These are phyloP conservation scores for Cyclura pinguis DNA, from an alignment of 2,797 vertebrate species.

Conservation along the genomic window DNA sequence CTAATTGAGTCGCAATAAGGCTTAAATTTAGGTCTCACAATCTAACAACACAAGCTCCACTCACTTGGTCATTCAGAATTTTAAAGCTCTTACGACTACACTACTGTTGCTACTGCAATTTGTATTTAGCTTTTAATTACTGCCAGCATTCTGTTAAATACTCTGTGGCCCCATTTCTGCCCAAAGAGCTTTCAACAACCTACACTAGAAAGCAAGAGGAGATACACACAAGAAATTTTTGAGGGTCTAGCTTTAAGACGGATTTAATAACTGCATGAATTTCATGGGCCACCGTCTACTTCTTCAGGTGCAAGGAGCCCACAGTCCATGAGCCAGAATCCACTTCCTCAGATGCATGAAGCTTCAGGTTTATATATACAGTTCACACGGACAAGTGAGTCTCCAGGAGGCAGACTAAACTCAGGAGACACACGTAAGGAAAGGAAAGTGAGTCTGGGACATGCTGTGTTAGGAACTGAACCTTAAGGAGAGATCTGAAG, in stretches of 20 bases:
- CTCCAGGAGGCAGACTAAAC: background rate
- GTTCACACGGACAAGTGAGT: background rate
- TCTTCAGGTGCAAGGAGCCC: background rate
- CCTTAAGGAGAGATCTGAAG: background rate
- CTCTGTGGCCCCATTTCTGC: background rate
- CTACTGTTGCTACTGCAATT: background rate
- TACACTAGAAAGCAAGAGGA: background rate
- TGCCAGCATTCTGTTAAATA: background rate
- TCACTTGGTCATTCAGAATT: background rate
- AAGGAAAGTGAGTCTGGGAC: background rate
- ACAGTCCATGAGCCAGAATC: no score
- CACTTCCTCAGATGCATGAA: no score
- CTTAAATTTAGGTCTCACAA: background rate
- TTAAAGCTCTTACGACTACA: background rate
- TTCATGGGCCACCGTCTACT: no score
- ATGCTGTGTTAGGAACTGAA: background rate
- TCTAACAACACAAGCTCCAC: background rate
- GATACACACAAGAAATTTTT: background rate
- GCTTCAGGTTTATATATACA: no score
- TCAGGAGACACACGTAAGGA: background rate
- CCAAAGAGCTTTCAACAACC: background rate
- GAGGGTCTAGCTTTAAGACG: background rate
- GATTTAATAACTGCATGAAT: no score
- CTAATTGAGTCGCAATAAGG: background rate
- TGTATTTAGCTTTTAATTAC: background rate